Conservation (phyloP, 64 coral and sea anemone species). For the Actinia equina region DNA sequence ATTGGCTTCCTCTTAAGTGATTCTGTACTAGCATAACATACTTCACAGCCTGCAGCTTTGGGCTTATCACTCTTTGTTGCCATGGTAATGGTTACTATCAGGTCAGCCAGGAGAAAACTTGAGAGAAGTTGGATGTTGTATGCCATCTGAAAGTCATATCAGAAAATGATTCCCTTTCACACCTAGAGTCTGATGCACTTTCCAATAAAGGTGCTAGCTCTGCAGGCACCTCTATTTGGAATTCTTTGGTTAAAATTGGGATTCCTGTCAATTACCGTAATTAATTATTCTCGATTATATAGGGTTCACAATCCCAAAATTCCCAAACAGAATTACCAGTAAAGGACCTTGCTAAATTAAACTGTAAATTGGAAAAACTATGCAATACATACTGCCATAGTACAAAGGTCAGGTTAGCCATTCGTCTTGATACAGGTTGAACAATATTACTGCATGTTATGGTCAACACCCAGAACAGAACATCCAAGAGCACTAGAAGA, state of each 20-base stretch:
- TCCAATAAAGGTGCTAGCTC: no score
- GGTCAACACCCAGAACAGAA: slow-evolving; percentile 57
- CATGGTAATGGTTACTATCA: slow-evolving; percentile 32
- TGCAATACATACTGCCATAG: slow-evolving; percentile 65
- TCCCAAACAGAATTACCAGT: no score
- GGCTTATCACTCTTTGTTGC: slow-evolving; percentile 9
- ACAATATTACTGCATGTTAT: slow-evolving; percentile 36
- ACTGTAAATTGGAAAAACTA: no score
- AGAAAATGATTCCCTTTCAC: background rate
- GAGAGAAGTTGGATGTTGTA: slow-evolving; percentile 74
- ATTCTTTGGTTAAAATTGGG: no score
- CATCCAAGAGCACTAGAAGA: slow-evolving; percentile 35
- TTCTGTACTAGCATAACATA: slow-evolving; percentile 41
- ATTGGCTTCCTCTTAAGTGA: slow-evolving; percentile 9
- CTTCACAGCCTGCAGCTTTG: slow-evolving; percentile 52
- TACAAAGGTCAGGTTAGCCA: slow-evolving; percentile 88
- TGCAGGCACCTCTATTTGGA: no score
- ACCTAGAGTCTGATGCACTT: no score
- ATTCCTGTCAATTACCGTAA: no score
- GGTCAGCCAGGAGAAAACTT: slow-evolving; percentile 66
- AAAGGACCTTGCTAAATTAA: no score
- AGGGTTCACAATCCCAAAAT: no score
- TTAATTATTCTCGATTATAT: no score
- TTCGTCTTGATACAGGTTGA: slow-evolving; percentile 76
- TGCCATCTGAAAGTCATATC: slow-evolving; percentile 47